phyloP scores from a whole-genome alignment of 2,888 invertebrate species.

The Drosophila mettleri region DNA sequence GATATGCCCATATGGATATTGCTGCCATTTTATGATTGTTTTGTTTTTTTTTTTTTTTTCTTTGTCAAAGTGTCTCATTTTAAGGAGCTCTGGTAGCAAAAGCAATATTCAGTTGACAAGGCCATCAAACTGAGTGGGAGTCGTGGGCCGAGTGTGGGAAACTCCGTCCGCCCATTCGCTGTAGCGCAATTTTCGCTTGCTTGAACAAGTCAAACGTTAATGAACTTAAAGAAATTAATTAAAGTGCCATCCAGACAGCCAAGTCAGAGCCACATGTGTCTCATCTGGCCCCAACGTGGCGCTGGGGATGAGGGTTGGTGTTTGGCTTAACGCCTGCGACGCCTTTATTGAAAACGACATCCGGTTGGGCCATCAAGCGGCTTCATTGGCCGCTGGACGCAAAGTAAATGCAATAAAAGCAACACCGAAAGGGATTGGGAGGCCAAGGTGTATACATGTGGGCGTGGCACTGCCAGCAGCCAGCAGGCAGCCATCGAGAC shows the following conservation, averaged over 20 bases:
- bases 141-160: neutral
- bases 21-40: conserved; percentile 9
- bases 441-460: conserved; percentile 24
- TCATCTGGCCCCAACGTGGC: conserved; percentile 3
- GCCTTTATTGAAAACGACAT: conserved; percentile 79
- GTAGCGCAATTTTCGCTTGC: conserved; percentile 53
- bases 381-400: conserved; percentile 51
- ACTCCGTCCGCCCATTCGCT: conserved; percentile 54
- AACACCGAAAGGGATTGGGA: conserved; percentile 42
- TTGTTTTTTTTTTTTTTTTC: neutral
- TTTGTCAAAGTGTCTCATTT: neutral
- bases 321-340: conserved; percentile 67
- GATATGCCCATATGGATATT: neutral
- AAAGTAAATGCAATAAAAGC: conserved; percentile 77
- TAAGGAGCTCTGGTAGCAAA: conserved; percentile 6
- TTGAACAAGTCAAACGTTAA: conserved; percentile 78
- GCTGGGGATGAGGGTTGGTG: conserved; percentile 4
- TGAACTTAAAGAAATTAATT: conserved; percentile 81
- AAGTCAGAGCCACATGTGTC: conserved; percentile 32
- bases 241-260: conserved; percentile 61
- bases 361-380: conserved; percentile 65
- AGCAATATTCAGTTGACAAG: conserved; percentile 55
- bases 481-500: neutral
- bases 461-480: conserved; percentile 18
- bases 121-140: conserved; percentile 42